These are phyloP conservation scores for Phalloptychus januarius DNA, from an alignment of 2,797 vertebrate species.

Conservation along the genomic window DNA sequence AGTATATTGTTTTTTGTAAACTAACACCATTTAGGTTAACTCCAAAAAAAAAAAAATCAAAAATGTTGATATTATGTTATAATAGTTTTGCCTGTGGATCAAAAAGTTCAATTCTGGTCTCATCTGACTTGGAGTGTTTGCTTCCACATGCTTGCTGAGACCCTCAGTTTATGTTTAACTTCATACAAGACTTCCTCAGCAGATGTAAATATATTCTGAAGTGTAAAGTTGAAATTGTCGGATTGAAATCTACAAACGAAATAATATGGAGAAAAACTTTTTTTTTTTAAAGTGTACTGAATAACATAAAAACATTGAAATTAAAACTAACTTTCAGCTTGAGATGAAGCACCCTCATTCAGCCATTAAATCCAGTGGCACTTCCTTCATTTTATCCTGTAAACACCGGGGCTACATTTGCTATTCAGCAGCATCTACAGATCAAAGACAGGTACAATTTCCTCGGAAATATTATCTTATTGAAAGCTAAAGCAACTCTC, in stretches of 20 bases:
- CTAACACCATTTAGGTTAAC: too few relatives aligned
- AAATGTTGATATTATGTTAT: too few relatives aligned
- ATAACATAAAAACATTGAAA: neutral
- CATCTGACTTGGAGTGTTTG: neutral
- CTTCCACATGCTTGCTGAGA: neutral
- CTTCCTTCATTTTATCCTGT: conserved; percentile 9
- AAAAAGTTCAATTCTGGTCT: neutral
- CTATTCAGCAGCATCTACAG: neutral
- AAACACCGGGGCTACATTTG: neutral
- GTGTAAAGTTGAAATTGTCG: neutral
- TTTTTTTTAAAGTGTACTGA: neutral
- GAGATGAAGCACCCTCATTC: neutral
- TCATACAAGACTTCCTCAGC: neutral
- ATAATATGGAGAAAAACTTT: neutral
- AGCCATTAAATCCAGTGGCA: neutral
- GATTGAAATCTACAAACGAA: neutral
- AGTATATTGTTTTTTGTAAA: neutral
- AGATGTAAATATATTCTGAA: neutral
- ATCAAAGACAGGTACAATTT: rapidly evolving
- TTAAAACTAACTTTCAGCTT: neutral
- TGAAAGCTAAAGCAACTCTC: rapidly evolving
- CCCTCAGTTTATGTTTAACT: neutral
- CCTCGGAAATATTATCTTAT: neutral
- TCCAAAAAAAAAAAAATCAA: too few relatives aligned
- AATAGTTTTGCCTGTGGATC: neutral